phyloP scores from a whole-genome alignment of 2,797 vertebrate genomes.

The Bradypodion pumilum region DNA sequence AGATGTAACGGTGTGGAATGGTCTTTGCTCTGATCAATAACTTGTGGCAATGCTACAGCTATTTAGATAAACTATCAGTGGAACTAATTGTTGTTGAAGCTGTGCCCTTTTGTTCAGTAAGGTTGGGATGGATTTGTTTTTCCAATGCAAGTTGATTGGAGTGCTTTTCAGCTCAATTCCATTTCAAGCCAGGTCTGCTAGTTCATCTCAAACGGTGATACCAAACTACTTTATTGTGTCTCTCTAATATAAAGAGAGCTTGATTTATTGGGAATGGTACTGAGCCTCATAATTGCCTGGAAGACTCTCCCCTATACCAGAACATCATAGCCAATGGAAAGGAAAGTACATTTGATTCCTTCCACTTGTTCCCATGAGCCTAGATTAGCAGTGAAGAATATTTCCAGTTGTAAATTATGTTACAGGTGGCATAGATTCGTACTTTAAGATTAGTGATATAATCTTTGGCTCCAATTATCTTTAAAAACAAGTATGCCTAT shows the following conservation, averaged over 20 bases:
- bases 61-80: constrained; percentile 56
- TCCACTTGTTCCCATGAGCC: not conserved
- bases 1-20: constrained; percentile 56
- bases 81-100: constrained; percentile 65
- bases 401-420: not conserved
- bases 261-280: not conserved
- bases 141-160: constrained; percentile 34
- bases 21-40: constrained; percentile 62
- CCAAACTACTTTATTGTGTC: not conserved
- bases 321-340: not conserved
- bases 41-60: constrained; percentile 47
- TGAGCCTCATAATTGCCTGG: not conserved
- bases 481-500: not conserved
- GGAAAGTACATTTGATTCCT: not conserved
- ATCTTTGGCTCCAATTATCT: not conserved
- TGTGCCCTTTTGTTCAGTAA: constrained; percentile 31
- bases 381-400: not conserved
- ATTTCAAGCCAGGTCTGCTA: not conserved
- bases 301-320: not conserved
- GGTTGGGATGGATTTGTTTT: constrained; percentile 34
- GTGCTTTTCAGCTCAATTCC: constrained; percentile 35
- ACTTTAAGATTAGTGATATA: not conserved
- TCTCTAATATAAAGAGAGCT: constrained; percentile 12
- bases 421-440: not conserved
- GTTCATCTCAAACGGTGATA: not conserved